These are phyloP conservation scores for Schizotus pectinicornis DNA, from an alignment of 2,888 invertebrate genomes.

Conservation along the genomic window DNA sequence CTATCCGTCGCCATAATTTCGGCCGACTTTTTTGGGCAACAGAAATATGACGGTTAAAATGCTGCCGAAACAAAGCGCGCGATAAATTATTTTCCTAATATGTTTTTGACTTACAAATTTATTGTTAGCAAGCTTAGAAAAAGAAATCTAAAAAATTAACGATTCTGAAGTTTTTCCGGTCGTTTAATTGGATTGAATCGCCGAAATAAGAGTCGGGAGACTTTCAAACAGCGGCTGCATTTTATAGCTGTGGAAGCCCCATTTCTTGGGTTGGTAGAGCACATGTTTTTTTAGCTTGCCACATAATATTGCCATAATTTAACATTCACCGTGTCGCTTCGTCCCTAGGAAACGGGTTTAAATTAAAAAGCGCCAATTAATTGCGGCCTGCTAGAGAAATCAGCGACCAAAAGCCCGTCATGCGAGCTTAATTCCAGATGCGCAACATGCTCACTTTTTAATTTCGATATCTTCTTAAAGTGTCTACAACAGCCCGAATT, in stretches of 20 bases:
- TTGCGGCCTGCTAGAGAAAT: too few species aligned
- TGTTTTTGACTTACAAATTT: conserved; percentile 57
- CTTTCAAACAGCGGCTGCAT: conserved; percentile 53
- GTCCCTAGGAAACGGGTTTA: too few species aligned
- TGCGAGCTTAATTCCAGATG: too few species aligned
- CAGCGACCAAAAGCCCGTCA: too few species aligned
- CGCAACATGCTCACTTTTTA: too few species aligned
- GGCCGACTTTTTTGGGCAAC: not conserved
- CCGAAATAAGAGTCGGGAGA: conserved; percentile 49
- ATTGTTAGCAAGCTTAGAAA: conserved; percentile 48
- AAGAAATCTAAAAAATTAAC: conserved; percentile 53
- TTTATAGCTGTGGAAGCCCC: conserved; percentile 47
- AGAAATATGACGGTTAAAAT: conserved; percentile 19
- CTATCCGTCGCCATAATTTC: conserved; percentile 34
- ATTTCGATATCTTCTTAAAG: too few species aligned
- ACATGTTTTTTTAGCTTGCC: not conserved
- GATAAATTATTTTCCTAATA: conserved; percentile 51
- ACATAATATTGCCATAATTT: conserved; percentile 13
- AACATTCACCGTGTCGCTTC: not conserved
- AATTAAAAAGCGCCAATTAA: too few species aligned
- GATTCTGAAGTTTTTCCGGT: conserved; percentile 57
- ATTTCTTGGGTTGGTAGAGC: conserved; percentile 13
- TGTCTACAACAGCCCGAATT: too few species aligned
- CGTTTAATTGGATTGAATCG: conserved; percentile 58
- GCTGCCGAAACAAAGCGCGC: conserved; percentile 27